Evolutionary conservation across 2,797 vertebrate genomes (phyloP).

Genomic region (Lagorchestes hirsutus): DNA sequence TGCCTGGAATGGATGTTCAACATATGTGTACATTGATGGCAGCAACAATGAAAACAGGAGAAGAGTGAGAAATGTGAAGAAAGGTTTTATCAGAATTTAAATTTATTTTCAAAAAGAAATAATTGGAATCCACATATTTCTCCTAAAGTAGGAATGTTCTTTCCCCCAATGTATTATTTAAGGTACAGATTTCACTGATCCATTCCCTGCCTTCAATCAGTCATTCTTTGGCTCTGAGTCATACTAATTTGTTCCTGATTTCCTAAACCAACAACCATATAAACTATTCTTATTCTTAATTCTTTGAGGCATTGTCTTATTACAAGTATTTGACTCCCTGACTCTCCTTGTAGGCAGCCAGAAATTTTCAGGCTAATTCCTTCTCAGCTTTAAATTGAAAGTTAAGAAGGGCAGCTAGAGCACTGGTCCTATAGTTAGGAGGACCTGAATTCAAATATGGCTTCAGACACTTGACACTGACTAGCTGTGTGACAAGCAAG

Average conservation of each 20-base stretch:
- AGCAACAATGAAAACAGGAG: fast-evolving
- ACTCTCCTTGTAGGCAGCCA: not conserved
- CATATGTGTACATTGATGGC: fast-evolving
- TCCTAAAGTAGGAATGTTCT: not conserved
- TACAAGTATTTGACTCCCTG: not conserved
- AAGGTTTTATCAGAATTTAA: not conserved
- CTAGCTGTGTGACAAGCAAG: too few relatives aligned
- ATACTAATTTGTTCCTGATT: slow-evolving; percentile 22
- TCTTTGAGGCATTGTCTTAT: not conserved
- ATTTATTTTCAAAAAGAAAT: not conserved
- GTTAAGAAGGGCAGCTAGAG: not conserved
- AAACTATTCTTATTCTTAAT: slow-evolving; percentile 14
- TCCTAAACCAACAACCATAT: slow-evolving; percentile 8
- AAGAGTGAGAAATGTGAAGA: fast-evolving
- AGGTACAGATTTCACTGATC: slow-evolving; percentile 4
- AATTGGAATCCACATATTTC: not conserved
- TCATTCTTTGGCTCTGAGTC: slow-evolving; percentile 19
- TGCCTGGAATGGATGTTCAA: fast-evolving
- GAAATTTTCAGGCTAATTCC: not conserved
- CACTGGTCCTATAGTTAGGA: too few relatives aligned
- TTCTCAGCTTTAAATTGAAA: not conserved
- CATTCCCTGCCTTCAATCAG: not conserved
- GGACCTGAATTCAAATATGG: too few relatives aligned
- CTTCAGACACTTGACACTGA: too few relatives aligned
- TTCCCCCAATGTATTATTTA: not conserved